Conservation (phyloP, 2,797 vertebrate genomes). For the Alosa sapidissima region DNA sequence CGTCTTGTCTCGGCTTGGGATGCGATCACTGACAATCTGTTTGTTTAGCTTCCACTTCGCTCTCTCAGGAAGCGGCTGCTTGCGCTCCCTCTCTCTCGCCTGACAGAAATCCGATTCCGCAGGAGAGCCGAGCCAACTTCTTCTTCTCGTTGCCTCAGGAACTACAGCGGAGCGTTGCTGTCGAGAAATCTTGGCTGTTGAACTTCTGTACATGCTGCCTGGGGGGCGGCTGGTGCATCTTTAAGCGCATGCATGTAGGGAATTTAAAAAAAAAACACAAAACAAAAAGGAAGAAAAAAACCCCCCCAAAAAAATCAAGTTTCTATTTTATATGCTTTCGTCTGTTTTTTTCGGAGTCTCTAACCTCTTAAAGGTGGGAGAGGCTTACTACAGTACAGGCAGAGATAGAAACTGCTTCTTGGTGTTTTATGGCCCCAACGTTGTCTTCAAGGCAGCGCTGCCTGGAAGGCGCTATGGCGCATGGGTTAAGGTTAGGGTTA, state of each 20-base stretch:
- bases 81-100: background rate
- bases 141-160: slow-evolving; percentile 31
- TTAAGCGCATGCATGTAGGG: background rate
- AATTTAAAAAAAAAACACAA: background rate
- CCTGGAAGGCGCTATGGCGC: too few relatives aligned
- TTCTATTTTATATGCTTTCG: background rate
- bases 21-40: slow-evolving; percentile 26
- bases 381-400: too few relatives aligned
- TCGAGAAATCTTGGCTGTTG: background rate
- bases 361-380: background rate
- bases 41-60: slow-evolving; percentile 23
- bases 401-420: too few relatives aligned
- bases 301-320: background rate
- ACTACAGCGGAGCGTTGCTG: background rate
- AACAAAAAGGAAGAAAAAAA: background rate
- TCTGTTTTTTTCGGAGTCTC: background rate
- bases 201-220: background rate
- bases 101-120: slow-evolving; percentile 31
- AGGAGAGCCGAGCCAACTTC: background rate
- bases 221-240: background rate
- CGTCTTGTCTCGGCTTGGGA: background rate
- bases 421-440: too few relatives aligned
- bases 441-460: too few relatives aligned
- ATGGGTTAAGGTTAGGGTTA: too few relatives aligned
- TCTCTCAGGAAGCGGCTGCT: background rate